These are phyloP conservation scores for Apodemia duryi DNA, from an alignment of 2,888 invertebrate genomes.

Conservation along the genomic window DNA sequence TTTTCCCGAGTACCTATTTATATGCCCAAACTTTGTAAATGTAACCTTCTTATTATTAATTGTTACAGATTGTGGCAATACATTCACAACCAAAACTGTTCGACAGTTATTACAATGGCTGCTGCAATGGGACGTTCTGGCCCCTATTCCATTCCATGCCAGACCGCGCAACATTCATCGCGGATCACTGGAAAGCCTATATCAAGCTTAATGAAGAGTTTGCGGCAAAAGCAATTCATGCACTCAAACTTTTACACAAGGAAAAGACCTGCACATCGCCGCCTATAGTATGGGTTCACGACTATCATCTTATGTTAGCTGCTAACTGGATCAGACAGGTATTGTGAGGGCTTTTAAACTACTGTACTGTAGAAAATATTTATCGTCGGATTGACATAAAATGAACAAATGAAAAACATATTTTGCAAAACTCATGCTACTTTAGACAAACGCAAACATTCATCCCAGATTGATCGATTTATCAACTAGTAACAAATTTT, in stretches of 20 bases:
- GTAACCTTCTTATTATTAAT: conserved; percentile 5
- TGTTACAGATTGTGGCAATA: conserved; percentile 87
- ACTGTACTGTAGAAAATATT: too few species aligned
- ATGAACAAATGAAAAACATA: too few species aligned
- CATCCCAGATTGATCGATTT: too few species aligned
- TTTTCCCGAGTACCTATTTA: too few species aligned
- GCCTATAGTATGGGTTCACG: conserved; percentile 95
- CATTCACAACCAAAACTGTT: conserved; percentile 87
- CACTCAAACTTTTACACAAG: conserved; percentile 78
- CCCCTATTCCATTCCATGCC: conserved; percentile 96
- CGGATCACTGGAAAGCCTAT: conserved; percentile 91
- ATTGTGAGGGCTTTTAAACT: conserved; percentile 15
- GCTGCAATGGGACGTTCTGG: conserved; percentile 95
- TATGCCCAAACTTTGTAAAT: too few species aligned
- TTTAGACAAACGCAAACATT: too few species aligned
- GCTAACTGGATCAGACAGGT: conserved; percentile 94
- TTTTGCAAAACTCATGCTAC: too few species aligned
- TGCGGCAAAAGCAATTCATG: conserved; percentile 87
- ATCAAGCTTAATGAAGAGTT: conserved; percentile 89
- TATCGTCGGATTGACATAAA: too few species aligned
- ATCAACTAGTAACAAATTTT: too few species aligned
- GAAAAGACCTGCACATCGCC: conserved; percentile 62
- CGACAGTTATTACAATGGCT: conserved; percentile 94
- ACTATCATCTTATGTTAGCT: conserved; percentile 95
- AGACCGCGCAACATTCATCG: conserved; percentile 89